These are phyloP conservation scores for Archivesica marissinica DNA, from an alignment of 1,140 invertebrate species.

Conservation along the genomic window DNA sequence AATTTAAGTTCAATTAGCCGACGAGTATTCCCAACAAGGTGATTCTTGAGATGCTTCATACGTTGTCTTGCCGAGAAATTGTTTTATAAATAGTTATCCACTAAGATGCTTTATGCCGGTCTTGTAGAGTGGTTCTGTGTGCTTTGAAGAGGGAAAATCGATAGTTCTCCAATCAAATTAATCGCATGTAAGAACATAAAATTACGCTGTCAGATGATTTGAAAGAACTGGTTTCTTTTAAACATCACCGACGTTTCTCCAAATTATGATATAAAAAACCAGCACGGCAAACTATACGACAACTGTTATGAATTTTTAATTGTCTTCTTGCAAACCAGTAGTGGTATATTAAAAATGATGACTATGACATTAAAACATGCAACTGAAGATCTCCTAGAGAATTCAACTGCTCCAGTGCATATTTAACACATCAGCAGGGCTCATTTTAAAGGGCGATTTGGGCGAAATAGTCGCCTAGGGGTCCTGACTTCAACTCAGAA, in stretches of 20 bases:
- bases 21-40: constrained; percentile 4
- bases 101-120: constrained; percentile 47
- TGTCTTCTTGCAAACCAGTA: too few relatives aligned
- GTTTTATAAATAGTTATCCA: constrained; percentile 58
- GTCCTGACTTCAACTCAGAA: too few relatives aligned
- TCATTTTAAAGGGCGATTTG: too few relatives aligned
- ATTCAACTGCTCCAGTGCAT: too few relatives aligned
- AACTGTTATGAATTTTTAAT: too few relatives aligned
- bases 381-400: too few relatives aligned
- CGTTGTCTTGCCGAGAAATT: constrained; percentile 47
- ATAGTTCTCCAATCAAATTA: constrained; percentile 62
- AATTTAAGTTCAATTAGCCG: constrained; percentile 53
- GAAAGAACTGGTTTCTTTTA: constrained; percentile 49
- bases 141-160: constrained; percentile 53
- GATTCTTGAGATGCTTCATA: constrained; percentile 16
- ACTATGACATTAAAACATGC: too few relatives aligned
- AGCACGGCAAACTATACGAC: too few relatives aligned
- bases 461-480: too few relatives aligned
- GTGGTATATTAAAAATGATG: too few relatives aligned
- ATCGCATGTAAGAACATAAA: constrained; percentile 64
- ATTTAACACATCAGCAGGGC: too few relatives aligned
- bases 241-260: constrained; percentile 6
- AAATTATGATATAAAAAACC: constrained; percentile 18
- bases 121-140: constrained; percentile 46
- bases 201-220: constrained; percentile 51